Percentiles rank a stretch among this genome's conserved stretches.
Evolutionary conservation across 2,888 invertebrate genomes (phyloP).

Genomic region (Osmoderma eremita): DNA sequence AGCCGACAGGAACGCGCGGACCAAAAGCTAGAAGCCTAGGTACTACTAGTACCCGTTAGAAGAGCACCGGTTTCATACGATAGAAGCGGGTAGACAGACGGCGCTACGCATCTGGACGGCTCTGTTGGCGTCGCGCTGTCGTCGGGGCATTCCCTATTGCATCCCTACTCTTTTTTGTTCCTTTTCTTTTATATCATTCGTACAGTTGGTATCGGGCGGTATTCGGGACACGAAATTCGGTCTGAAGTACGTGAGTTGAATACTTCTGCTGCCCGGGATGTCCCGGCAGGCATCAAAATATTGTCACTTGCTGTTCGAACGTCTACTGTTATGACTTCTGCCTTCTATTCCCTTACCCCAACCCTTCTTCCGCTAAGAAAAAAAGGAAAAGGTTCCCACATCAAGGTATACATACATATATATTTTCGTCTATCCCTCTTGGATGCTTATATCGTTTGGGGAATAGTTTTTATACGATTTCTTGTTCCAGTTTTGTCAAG

Average conservation of each 20-base stretch:
- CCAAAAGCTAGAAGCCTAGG: constrained; percentile 17
- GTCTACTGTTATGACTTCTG: constrained; percentile 23
- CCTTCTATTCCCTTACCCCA: not conserved
- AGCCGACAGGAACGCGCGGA: constrained; percentile 5
- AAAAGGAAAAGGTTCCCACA: too few relatives aligned
- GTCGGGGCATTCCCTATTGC: not conserved
- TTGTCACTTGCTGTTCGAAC: constrained; percentile 29
- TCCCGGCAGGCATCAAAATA: constrained; percentile 36
- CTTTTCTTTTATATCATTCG: not conserved
- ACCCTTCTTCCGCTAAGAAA: not conserved
- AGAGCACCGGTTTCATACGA: not conserved
- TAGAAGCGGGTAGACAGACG: constrained; percentile 1
- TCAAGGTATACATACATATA: too few relatives aligned
- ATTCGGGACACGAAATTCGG: constrained; percentile 23
- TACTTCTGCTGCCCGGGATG: not conserved
- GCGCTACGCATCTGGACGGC: not conserved
- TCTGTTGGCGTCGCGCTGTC: not conserved
- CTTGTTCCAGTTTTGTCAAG: too few relatives aligned
- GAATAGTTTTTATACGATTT: too few relatives aligned
- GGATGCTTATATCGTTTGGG: too few relatives aligned
- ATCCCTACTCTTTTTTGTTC: not conserved
- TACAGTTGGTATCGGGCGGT: not conserved
- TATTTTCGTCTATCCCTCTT: too few relatives aligned
- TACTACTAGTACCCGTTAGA: not conserved
- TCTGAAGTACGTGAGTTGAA: constrained; percentile 21